Evolutionary conservation across 2,797 vertebrate species (phyloP).

Genomic region (Merluccius polli): DNA sequence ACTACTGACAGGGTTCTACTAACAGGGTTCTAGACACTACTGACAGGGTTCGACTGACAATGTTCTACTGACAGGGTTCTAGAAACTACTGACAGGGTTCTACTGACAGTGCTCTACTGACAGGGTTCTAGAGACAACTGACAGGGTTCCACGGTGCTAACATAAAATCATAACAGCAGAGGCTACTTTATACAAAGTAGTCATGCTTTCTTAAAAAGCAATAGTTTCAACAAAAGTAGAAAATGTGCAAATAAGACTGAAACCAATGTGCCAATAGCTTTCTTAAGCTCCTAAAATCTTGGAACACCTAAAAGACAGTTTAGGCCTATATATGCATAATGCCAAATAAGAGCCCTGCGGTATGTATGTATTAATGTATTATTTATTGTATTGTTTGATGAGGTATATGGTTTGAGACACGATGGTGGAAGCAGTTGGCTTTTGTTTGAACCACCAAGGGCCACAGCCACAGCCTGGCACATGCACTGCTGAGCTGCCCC

Average conservation of each 20-base stretch:
- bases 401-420: conserved; percentile 59
- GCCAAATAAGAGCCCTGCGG: conserved; percentile 17
- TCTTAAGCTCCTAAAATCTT: neutral
- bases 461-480: conserved; percentile 59
- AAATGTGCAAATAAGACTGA: neutral
- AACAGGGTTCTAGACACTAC: too few species aligned
- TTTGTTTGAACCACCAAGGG: conserved; percentile 55
- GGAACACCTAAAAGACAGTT: neutral
- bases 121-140: neutral
- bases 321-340: too few species aligned
- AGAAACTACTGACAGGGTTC: neutral
- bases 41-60: too few species aligned
- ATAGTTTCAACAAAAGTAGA: neutral
- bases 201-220: neutral
- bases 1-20: too few species aligned
- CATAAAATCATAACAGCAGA: neutral
- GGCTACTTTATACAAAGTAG: neutral
- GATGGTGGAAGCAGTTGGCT: conserved; percentile 68
- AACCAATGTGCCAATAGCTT: neutral
- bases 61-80: too few species aligned
- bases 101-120: neutral
- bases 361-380: neutral
- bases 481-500: conserved; percentile 74
- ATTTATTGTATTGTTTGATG: conserved; percentile 11
- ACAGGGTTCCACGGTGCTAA: conserved; percentile 12